Evolutionary conservation across 2,888 invertebrate genomes (phyloP).

Genomic region (Euplexia lucipara): DNA sequence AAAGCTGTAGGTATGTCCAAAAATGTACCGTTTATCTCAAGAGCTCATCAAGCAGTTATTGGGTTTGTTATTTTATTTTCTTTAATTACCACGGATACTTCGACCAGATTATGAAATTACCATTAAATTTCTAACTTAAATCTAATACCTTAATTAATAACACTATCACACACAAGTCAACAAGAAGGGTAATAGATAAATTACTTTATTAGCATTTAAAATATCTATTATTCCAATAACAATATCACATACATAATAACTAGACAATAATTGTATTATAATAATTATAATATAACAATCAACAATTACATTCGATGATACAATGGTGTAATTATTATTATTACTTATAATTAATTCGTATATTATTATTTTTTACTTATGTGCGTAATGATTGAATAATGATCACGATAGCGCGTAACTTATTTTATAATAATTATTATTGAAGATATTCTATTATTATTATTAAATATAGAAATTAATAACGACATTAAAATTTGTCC

Average conservation of each 20-base stretch:
- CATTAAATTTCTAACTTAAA: conserved; percentile 65
- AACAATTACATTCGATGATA: conserved; percentile 90
- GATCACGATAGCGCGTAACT: conserved; percentile 75
- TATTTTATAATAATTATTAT: conserved; percentile 56
- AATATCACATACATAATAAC: conserved; percentile 89
- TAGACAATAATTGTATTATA: conserved; percentile 85
- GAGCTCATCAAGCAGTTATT: conserved; percentile 63
- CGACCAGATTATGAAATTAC: conserved; percentile 60
- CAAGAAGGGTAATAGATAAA: conserved; percentile 86
- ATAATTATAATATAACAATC: conserved; percentile 84
- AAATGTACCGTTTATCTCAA: conserved; percentile 40
- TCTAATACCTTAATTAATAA: conserved; percentile 70
- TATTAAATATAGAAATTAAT: conserved; percentile 66
- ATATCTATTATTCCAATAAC: conserved; percentile 89
- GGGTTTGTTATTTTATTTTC: conserved; percentile 41
- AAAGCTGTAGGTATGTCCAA: conserved; percentile 53
- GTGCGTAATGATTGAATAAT: conserved; percentile 84
- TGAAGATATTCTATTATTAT: conserved; percentile 64
- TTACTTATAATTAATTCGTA: conserved; percentile 85
- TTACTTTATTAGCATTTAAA: conserved; percentile 82
- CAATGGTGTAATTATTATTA: conserved; percentile 80
- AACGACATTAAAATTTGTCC: conserved; percentile 69
- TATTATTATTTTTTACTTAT: conserved; percentile 72
- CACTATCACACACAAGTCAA: conserved; percentile 88
- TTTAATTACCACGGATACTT: conserved; percentile 47